Evolutionary conservation across 2,888 invertebrate genomes (phyloP).

Genomic region (Sphaerophoria rueppellii): DNA sequence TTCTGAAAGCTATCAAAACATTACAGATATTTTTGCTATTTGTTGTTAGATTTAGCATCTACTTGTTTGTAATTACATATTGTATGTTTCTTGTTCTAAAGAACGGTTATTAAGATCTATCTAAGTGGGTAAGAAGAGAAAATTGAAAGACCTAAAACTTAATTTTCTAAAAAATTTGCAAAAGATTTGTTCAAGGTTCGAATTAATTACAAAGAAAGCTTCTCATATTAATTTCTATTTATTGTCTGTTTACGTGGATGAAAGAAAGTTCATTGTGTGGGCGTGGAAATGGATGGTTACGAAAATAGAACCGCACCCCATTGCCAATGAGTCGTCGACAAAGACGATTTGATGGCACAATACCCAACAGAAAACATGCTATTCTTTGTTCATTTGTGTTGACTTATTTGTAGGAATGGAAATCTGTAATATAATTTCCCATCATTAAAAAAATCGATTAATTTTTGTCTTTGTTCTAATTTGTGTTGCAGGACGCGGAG

Average conservation of each 20-base stretch:
- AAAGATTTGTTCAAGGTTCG: neutral
- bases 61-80: too few species aligned
- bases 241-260: neutral
- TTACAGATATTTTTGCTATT: too few species aligned
- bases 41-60: too few species aligned
- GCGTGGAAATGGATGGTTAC: constrained; percentile 29
- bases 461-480: neutral
- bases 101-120: too few species aligned
- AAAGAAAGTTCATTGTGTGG: neutral
- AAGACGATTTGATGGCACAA: neutral
- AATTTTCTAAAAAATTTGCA: neutral
- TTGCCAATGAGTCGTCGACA: neutral
- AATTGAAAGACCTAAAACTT: neutral
- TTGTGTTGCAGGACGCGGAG: constrained; percentile 79
- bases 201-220: neutral
- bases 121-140: too few species aligned
- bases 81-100: too few species aligned
- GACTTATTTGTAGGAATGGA: neutral
- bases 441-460: neutral
- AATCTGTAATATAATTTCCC: neutral
- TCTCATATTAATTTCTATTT: neutral
- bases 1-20: too few species aligned
- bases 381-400: constrained; percentile 4
- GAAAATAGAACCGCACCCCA: constrained; percentile 19
- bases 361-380: neutral